These are phyloP conservation scores for Eulithis prunata DNA, from an alignment of 2,888 invertebrate species.

Conservation along the genomic window DNA sequence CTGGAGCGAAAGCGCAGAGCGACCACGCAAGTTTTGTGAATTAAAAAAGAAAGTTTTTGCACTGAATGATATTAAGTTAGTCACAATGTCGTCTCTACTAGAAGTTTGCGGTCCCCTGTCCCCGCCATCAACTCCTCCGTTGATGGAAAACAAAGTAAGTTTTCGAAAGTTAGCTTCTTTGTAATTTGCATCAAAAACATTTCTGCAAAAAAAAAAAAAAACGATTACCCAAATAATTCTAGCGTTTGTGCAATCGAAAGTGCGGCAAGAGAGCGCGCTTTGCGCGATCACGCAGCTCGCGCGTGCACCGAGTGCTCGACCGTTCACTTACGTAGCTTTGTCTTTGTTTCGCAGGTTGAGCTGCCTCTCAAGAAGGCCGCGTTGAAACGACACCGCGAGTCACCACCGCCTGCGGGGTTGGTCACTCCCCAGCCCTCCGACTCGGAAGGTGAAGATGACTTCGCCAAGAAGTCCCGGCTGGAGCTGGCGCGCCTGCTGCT, in stretches of 20 bases:
- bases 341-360: conserved; percentile 79
- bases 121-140: conserved; percentile 89
- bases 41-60: conserved; percentile 76
- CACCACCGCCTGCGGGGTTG: conserved; percentile 67
- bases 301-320: conserved; percentile 71
- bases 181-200: conserved; percentile 14
- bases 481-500: conserved; percentile 83
- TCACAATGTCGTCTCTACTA: conserved; percentile 74
- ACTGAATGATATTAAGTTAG: conserved; percentile 68
- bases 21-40: conserved; percentile 75
- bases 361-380: conserved; percentile 74
- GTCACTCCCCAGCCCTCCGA: conserved; percentile 95
- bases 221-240: conserved; percentile 8
- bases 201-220: conserved; percentile 35
- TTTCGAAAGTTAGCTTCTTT: conserved; percentile 47
- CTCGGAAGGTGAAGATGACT: conserved; percentile 89
- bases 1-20: conserved; percentile 54
- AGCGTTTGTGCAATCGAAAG: conserved; percentile 75
- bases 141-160: conserved; percentile 84
- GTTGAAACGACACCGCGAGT: conserved; percentile 67
- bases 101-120: conserved; percentile 85
- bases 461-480: conserved; percentile 72
- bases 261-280: conserved; percentile 56
- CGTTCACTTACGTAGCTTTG: conserved; percentile 71
- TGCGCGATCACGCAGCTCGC: conserved; percentile 72